A percentile compares a stretch with the other conserved stretches of the same genome.
phyloP scores from a whole-genome alignment of 2,888 invertebrate genomes.

The Agrypnus murinus region DNA sequence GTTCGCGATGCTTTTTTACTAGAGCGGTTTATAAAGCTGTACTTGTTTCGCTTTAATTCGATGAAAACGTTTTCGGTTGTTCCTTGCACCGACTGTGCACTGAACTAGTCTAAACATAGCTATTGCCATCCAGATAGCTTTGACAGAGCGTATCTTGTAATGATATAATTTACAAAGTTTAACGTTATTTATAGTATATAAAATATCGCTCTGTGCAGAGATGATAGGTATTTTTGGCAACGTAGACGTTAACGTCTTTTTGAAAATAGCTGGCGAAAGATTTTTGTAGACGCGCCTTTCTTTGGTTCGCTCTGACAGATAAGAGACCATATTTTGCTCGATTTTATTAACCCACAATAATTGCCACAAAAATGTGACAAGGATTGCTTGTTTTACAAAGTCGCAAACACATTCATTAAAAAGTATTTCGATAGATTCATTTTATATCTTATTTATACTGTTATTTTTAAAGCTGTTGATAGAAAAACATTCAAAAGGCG shows the following conservation, averaged over 20 bases:
- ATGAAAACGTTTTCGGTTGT: neutral
- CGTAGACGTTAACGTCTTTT: constrained; percentile 60
- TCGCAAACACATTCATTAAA: constrained; percentile 29
- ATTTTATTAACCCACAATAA: constrained; percentile 45
- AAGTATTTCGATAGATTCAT: constrained; percentile 24
- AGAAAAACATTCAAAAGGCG: no score
- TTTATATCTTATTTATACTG: neutral
- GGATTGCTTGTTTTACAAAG: constrained; percentile 44
- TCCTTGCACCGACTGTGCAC: constrained; percentile 10
- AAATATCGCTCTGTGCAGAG: constrained; percentile 62
- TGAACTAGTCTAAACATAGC: constrained; percentile 52
- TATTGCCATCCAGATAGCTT: constrained; percentile 56
- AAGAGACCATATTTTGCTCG: constrained; percentile 47
- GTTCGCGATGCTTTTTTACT: constrained; percentile 19
- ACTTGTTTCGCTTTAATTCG: neutral
- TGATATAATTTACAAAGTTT: constrained; percentile 63
- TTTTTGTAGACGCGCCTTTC: constrained; percentile 51
- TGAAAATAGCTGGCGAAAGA: constrained; percentile 64
- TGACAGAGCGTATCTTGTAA: constrained; percentile 64
- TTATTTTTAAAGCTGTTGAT: no score
- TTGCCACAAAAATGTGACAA: constrained; percentile 37
- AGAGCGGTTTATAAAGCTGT: constrained; percentile 25
- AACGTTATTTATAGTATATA: constrained; percentile 65
- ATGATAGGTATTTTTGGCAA: constrained; percentile 59
- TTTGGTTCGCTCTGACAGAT: constrained; percentile 43